These are phyloP conservation scores for Leptopterna dolabrata DNA, from an alignment of 2,888 invertebrate genomes.

Conservation along the genomic window DNA sequence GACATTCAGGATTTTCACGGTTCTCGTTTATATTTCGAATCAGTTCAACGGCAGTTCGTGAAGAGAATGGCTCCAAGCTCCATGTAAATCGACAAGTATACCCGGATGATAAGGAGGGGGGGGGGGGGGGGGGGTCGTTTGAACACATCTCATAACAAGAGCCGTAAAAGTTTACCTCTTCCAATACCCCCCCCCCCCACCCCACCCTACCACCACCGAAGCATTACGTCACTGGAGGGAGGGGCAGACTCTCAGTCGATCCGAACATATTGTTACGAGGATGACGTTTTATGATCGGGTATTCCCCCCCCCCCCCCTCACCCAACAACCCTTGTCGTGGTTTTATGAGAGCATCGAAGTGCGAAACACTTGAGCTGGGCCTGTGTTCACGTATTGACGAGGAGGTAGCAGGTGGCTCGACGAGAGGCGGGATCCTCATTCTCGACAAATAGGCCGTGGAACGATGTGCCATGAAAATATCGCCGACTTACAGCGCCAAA, in stretches of 20 bases:
- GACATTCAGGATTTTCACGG: not conserved
- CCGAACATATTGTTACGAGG: not conserved
- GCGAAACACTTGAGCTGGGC: not conserved
- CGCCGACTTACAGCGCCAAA: not conserved
- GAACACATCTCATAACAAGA: not conserved
- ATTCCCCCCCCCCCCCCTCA: not conserved
- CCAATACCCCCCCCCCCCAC: not conserved
- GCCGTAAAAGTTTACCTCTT: not conserved
- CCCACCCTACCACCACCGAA: no score
- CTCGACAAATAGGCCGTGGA: not conserved
- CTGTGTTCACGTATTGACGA: slow-evolving; percentile 1
- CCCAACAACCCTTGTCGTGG: no score
- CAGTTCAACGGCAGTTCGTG: not conserved
- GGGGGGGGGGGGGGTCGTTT: not conserved
- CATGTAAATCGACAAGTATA: not conserved
- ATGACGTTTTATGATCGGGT: not conserved
- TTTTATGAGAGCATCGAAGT: not conserved
- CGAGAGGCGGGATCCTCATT: not conserved
- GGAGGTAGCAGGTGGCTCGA: slow-evolving; percentile 11
- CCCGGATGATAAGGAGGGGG: no score
- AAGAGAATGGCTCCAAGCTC: not conserved
- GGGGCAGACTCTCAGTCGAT: not conserved
- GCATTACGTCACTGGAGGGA: no score
- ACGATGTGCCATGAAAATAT: not conserved
- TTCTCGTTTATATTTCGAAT: not conserved